These are phyloP conservation scores for Ophion costatus DNA, from an alignment of 2,888 invertebrate genomes.

Conservation along the genomic window DNA sequence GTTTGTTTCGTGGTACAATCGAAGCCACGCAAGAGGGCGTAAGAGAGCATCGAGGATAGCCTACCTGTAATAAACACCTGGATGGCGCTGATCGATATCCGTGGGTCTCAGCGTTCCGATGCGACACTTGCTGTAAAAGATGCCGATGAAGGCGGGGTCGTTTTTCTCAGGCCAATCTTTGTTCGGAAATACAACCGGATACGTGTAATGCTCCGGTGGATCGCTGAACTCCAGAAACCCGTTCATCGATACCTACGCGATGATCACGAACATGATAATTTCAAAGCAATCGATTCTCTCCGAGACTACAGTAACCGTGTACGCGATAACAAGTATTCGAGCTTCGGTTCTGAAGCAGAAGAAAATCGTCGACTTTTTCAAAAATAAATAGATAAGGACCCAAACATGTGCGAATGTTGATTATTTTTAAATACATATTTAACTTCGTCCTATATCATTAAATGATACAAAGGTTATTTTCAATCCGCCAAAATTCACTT, in stretches of 20 bases:
- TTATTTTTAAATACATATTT: too few relatives aligned
- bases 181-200: constrained; percentile 94
- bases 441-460: too few relatives aligned
- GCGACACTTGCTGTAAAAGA: constrained; percentile 95
- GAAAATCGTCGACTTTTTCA: too few relatives aligned
- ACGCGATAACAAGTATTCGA: too few relatives aligned
- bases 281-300: too few relatives aligned
- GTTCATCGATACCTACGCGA: constrained; percentile 89
- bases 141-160: constrained; percentile 97
- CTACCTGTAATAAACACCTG: constrained; percentile 93
- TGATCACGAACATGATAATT: too few relatives aligned
- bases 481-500: too few relatives aligned
- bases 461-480: too few relatives aligned
- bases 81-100: constrained; percentile 90
- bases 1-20: neutral
- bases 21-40: neutral
- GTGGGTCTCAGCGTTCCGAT: constrained; percentile 89
- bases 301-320: too few relatives aligned
- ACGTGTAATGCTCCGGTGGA: constrained; percentile 93
- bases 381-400: too few relatives aligned
- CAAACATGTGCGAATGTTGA: too few relatives aligned
- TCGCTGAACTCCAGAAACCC: constrained; percentile 96
- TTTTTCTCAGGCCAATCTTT: constrained; percentile 94
- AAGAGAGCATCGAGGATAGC: constrained; percentile 37
- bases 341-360: too few relatives aligned